These are phyloP conservation scores for Drosophila affinis DNA, from an alignment of 2,888 invertebrate species.

Conservation along the genomic window DNA sequence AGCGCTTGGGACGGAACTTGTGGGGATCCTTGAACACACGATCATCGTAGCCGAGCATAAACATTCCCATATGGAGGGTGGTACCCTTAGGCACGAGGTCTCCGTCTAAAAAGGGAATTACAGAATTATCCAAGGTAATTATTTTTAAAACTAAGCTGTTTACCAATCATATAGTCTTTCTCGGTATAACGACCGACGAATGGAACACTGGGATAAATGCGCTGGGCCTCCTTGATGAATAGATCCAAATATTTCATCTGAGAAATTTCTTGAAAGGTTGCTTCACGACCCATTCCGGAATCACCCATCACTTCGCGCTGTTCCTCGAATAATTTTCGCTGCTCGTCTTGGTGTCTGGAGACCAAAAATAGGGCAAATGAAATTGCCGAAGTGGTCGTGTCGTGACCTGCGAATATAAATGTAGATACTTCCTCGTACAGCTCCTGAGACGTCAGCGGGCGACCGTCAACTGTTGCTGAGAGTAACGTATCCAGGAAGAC, in stretches of 20 bases:
- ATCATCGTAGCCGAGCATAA: slow-evolving; percentile 79
- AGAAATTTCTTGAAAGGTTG: slow-evolving; percentile 76
- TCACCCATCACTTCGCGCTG: slow-evolving; percentile 84
- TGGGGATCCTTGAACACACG: slow-evolving; percentile 78
- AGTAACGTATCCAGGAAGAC: slow-evolving; percentile 81
- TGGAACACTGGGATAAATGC: slow-evolving; percentile 82
- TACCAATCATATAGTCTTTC: slow-evolving; percentile 77
- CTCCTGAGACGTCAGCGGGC: slow-evolving; percentile 71
- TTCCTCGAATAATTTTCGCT: slow-evolving; percentile 84
- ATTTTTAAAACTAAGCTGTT: neutral
- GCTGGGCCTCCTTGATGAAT: slow-evolving; percentile 80
- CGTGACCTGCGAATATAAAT: slow-evolving; percentile 85
- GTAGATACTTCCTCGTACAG: slow-evolving; percentile 83
- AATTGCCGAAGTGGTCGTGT: slow-evolving; percentile 86
- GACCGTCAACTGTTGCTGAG: slow-evolving; percentile 74
- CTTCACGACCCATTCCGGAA: slow-evolving; percentile 61
- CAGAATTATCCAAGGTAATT: no score
- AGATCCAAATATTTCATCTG: slow-evolving; percentile 82
- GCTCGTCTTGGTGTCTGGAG: slow-evolving; percentile 84
- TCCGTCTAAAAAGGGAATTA: slow-evolving; percentile 71
- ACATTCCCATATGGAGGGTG: slow-evolving; percentile 66
- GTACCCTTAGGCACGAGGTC: slow-evolving; percentile 71
- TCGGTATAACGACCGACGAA: slow-evolving; percentile 72
- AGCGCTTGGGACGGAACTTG: slow-evolving; percentile 85
- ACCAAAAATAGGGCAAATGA: slow-evolving; percentile 85